These are phyloP conservation scores for Thalpophila matura DNA, from an alignment of 2,888 invertebrate species.

Conservation along the genomic window DNA sequence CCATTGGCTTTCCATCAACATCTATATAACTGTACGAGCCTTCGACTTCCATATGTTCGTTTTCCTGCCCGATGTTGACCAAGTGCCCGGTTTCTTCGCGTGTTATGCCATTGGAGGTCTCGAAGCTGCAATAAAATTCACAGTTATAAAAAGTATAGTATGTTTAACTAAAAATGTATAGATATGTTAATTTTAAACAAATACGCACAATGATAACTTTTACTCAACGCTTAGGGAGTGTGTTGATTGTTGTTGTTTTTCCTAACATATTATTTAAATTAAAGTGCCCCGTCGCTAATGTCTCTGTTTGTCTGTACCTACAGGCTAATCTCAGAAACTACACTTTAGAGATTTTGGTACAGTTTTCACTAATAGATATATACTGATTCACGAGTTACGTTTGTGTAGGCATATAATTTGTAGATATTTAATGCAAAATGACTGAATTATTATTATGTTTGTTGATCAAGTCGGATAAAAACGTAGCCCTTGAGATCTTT, in stretches of 20 bases:
- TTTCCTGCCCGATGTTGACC: slow-evolving; percentile 65
- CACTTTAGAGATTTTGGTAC: no score
- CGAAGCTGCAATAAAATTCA: slow-evolving; percentile 83
- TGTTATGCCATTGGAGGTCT: slow-evolving; percentile 92
- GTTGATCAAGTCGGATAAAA: no score
- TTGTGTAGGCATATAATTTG: no score
- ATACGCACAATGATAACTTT: not conserved
- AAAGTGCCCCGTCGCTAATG: no score
- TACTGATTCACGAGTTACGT: no score
- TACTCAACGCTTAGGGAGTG: not conserved
- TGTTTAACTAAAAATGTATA: not conserved
- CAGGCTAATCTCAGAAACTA: no score
- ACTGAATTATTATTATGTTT: no score
- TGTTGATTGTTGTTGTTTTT: not conserved
- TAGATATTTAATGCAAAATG: no score
- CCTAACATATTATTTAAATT: no score
- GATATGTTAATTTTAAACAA: not conserved
- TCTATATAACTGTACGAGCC: slow-evolving; percentile 71
- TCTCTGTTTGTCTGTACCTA: no score
- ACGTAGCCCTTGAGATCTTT: no score
- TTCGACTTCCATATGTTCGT: slow-evolving; percentile 66
- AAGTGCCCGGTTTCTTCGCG: slow-evolving; percentile 92
- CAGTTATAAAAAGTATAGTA: not conserved
- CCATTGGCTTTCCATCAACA: slow-evolving; percentile 61
- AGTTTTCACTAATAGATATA: no score